Base-by-base conservation (phyloP, 2,797 vertebrate species). In the Spinibarbus caldwelli region DNA sequence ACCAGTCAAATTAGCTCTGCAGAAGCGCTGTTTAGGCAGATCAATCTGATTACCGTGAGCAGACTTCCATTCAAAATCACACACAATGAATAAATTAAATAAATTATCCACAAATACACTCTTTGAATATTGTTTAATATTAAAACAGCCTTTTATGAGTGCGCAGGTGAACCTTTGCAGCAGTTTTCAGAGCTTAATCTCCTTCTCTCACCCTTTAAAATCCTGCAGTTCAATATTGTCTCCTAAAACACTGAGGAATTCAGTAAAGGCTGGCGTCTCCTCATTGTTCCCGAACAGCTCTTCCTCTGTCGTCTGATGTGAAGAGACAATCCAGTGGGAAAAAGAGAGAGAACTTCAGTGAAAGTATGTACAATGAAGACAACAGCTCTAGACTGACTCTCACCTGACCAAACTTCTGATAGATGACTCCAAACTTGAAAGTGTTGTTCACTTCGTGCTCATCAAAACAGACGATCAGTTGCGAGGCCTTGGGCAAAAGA, bases 381-480 rank as follows among this genome's bases (percentile, higher is more conserved):
- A 10, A 11, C 29, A 12, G 66, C 29, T 54, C 21, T 10, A 36
- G 21, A 57, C 6, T 34, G 21, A 57, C 49, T 64, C 96, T 95
- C 91, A 99, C 98, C 96, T 99, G 98, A 83, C 96, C 96, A 92
- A 97, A 96, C 93, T 96, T 98, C 93, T 99, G 98, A 91, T 98
- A 99, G 91, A 99, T 94, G 84, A 99, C 96, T 2, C 98, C 98
- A 2, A 99, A 99, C 90, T 99, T 99, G 93, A 99, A 99, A 0
- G 97, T 99, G 94, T 99, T 98, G 94, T 98, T 99, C 87, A 99
- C 95, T 89, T 99, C 98, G 0, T 99, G 98, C 64, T 99, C 98
- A 34, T 99, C 98, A 0, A 98, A 99, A 23, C 95, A 94, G 84
- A 99, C 97, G 17, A 99, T 97, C 95, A 99, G 93, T 90, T 99